A percentile compares a stretch with the other conserved stretches of the same genome.
Conservation (phyloP, 2,888 invertebrate species). For the Tachina fera region DNA sequence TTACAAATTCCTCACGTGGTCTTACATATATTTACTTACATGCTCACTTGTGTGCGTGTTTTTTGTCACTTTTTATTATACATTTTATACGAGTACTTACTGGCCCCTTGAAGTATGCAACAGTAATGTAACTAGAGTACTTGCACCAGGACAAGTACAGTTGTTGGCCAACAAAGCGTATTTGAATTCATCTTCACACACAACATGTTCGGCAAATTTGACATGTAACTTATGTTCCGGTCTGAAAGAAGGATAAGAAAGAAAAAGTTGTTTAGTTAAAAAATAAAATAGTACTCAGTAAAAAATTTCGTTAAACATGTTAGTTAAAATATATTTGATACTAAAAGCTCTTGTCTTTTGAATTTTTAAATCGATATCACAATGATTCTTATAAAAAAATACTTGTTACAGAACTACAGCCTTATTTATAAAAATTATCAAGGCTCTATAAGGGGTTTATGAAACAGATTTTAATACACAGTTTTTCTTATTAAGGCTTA, state of each 20-base stretch:
- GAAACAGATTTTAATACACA: no score
- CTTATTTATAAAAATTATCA: no score
- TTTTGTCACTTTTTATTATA: no score
- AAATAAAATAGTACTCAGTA: neutral
- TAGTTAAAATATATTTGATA: no score
- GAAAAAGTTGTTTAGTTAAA: conserved; percentile 1
- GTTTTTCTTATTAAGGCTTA: no score
- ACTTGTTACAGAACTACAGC: no score
- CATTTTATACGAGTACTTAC: conserved; percentile 89
- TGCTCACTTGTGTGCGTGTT: neutral
- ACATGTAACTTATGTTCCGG: conserved; percentile 99
- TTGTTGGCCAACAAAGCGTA: conserved; percentile 99
- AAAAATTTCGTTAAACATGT: no score
- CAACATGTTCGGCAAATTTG: conserved; percentile 98
- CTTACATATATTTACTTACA: conserved; percentile 5
- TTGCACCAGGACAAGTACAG: conserved; percentile 98
- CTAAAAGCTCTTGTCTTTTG: neutral
- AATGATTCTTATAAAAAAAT: no score
- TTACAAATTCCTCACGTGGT: neutral
- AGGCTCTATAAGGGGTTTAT: no score
- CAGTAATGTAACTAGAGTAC: conserved; percentile 96
- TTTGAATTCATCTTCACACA: conserved; percentile 99
- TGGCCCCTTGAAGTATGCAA: conserved; percentile 98
- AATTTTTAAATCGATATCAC: neutral
- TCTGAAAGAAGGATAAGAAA: conserved; percentile 81